A percentile compares a stretch with the other conserved stretches of the same genome.
These are phyloP conservation scores for Zaprionus gabonicus DNA, from an alignment of 1,140 invertebrate species.

Conservation along the genomic window DNA sequence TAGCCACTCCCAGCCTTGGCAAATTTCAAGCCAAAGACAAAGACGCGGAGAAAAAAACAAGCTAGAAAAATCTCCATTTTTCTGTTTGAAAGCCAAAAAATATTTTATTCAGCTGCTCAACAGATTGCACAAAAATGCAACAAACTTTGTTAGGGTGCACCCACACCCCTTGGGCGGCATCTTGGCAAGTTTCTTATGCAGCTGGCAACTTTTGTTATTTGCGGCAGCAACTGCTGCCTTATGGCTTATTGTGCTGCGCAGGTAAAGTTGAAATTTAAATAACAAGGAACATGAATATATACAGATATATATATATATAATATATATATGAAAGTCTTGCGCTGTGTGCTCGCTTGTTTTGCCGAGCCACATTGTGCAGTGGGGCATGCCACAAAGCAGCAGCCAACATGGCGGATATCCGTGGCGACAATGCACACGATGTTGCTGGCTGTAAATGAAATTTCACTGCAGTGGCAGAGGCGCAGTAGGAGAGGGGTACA, in stretches of 20 bases:
- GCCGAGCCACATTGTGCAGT: constrained; percentile 50
- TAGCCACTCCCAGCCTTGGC: constrained; percentile 7
- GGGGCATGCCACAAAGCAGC: constrained; percentile 48
- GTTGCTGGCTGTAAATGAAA: constrained; percentile 21
- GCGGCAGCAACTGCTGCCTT: constrained; percentile 60
- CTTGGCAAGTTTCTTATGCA: constrained; percentile 49
- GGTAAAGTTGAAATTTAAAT: constrained; percentile 74
- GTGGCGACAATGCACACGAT: constrained; percentile 75
- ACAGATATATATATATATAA: not conserved
- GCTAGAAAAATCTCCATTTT: constrained; percentile 27
- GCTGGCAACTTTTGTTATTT: constrained; percentile 64
- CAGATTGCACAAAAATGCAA: constrained; percentile 70
- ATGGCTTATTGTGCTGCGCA: constrained; percentile 68
- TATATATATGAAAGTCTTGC: not conserved
- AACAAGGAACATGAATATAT: constrained; percentile 50
- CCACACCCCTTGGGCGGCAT: constrained; percentile 6
- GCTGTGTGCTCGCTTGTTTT: not conserved
- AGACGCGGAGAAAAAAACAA: constrained; percentile 20
- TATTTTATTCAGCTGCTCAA: constrained; percentile 46
- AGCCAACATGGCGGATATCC: constrained; percentile 78
- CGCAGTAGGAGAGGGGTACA: not conserved
- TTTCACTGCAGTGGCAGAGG: not conserved
- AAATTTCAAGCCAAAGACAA: constrained; percentile 45
- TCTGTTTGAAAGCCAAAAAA: not conserved
- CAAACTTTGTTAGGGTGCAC: constrained; percentile 25